These are phyloP conservation scores for Drosophila nr. medialis DNA, from an alignment of 2,888 invertebrate genomes.

Conservation along the genomic window DNA sequence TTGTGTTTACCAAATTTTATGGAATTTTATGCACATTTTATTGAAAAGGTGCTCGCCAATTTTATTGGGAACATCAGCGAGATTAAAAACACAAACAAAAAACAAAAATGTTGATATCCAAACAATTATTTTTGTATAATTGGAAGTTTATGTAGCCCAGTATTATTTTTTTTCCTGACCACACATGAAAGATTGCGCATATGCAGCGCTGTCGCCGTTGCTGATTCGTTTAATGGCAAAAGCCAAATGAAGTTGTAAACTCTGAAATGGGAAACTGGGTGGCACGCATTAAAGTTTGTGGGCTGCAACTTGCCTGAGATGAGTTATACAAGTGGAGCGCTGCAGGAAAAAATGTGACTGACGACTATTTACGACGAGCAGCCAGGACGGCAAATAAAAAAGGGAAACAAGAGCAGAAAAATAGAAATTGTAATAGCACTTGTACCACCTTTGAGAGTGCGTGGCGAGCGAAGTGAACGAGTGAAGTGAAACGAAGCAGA, in stretches of 20 bases:
- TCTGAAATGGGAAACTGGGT: conserved; percentile 23
- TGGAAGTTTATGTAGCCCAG: conserved; percentile 4
- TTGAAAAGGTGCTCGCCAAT: conserved; percentile 52
- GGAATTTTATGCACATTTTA: conserved; percentile 72
- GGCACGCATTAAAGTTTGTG: conserved; percentile 10
- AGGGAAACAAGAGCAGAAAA: conserved; percentile 36
- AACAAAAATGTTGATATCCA: conserved; percentile 4
- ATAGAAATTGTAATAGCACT: conserved; percentile 37
- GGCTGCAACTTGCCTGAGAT: not conserved
- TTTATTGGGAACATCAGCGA: conserved; percentile 56
- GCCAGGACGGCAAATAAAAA: conserved; percentile 38
- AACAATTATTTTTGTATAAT: not conserved
- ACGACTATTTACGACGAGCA: conserved; percentile 23
- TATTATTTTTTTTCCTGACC: conserved; percentile 21
- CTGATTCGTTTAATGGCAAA: not conserved
- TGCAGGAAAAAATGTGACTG: not conserved
- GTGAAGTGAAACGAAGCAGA: not conserved
- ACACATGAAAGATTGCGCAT: conserved; percentile 45
- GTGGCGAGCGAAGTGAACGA: not conserved
- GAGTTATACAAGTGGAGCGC: not conserved
- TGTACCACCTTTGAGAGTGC: conserved; percentile 11
- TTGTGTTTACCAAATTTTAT: conserved; percentile 66
- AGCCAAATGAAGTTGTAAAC: conserved; percentile 20
- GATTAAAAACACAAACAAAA: not conserved
- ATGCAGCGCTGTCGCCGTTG: conserved; percentile 27